Evolutionary conservation across 2,113 vertebrate species (phyloP).

Genomic region (Dicentrarchus labrax): DNA sequence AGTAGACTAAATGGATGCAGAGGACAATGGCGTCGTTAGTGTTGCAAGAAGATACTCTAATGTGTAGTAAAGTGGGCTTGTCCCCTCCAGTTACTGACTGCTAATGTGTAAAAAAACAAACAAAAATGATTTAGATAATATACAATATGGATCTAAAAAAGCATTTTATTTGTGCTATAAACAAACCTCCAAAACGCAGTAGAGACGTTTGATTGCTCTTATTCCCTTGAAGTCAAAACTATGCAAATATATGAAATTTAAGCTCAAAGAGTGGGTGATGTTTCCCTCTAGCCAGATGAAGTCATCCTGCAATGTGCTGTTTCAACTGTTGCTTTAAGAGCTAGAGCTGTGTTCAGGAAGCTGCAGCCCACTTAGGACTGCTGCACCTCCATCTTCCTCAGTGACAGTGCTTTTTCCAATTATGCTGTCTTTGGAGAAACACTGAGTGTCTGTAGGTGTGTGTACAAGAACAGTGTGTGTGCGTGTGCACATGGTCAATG

Average conservation of each 20-base stretch:
- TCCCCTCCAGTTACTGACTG: conserved; percentile 13
- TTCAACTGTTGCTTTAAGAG: conserved; percentile 55
- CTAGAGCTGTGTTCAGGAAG: conserved; percentile 15
- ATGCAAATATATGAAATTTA: conserved; percentile 41
- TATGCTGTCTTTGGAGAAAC: conserved; percentile 50
- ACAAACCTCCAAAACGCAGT: conserved; percentile 24
- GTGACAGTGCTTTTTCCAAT: conserved; percentile 70
- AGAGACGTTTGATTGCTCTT: conserved; percentile 20
- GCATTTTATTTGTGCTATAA: conserved; percentile 27
- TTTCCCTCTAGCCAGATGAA: conserved; percentile 40
- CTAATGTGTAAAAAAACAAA: conserved; percentile 20
- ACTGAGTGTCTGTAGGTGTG: conserved; percentile 40
- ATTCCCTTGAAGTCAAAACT: conserved; percentile 25
- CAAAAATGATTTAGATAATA: conserved; percentile 11
- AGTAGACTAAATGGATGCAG: conserved; percentile 32
- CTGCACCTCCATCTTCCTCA: conserved; percentile 67
- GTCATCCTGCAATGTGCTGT: conserved; percentile 18
- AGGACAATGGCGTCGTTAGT: conserved; percentile 35
- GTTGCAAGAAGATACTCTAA: conserved; percentile 8
- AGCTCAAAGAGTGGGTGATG: conserved; percentile 23
- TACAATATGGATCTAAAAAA: conserved; percentile 11
- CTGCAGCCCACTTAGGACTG: conserved; percentile 34
- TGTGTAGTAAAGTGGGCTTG: conserved; percentile 29
- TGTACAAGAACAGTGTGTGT: conserved; percentile 1
- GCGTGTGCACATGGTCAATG: conserved; percentile 3